Conservation (phyloP, 2,888 invertebrate species). For the Myopa tessellatipennis region DNA sequence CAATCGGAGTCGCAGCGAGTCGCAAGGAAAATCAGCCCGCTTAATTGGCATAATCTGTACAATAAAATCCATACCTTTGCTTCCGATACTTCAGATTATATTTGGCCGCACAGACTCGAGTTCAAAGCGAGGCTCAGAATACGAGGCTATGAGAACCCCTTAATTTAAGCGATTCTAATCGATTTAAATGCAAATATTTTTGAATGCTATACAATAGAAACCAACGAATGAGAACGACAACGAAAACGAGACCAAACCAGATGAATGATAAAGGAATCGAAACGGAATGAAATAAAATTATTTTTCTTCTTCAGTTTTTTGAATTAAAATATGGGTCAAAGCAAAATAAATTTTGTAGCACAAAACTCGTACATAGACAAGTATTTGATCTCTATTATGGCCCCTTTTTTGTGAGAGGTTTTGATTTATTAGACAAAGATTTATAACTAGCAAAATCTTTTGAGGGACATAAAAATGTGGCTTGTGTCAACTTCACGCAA, state of each 20-base stretch:
- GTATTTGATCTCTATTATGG: background rate
- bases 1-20: background rate
- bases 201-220: background rate
- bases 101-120: background rate
- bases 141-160: background rate
- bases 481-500: too few species aligned
- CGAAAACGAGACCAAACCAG: background rate
- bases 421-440: slow-evolving; percentile 29
- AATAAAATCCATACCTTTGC: background rate
- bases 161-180: slow-evolving; percentile 44
- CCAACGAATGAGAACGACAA: background rate
- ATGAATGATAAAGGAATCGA: background rate
- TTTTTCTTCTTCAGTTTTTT: background rate
- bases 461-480: too few species aligned
- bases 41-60: background rate
- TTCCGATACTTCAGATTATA: background rate
- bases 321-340: background rate
- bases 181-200: slow-evolving; percentile 40
- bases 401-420: too few species aligned
- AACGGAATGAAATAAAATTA: background rate
- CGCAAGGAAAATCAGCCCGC: too few species aligned
- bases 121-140: background rate
- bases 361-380: background rate
- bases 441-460: slow-evolving; percentile 6
- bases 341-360: background rate